Evolutionary conservation across 2,797 vertebrate species (phyloP), one percentile per base, ranked within the genome.

Genomic region (Acanthiza pusilla): DNA sequence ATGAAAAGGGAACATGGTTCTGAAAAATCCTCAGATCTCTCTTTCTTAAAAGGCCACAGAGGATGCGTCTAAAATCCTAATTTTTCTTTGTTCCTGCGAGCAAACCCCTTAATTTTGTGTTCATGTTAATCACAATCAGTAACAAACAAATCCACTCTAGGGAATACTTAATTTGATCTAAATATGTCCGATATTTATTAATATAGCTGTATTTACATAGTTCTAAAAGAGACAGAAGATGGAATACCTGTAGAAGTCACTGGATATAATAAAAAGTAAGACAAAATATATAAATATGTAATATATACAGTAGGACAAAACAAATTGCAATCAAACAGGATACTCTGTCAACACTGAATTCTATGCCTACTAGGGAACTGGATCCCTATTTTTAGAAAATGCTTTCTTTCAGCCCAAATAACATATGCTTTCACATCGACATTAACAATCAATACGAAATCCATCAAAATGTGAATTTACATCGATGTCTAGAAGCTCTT

Each of bases 401-500:
- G 13, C 60, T 79, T 74, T 96, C 30, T 71, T 89, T 25, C 55
- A 80, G 40, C 54, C 22, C 11, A 96, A 73, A 74, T 43, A 96
- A 73, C 16, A 13, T 10, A 53, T 5, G 7, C 36, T 84, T 90
- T 88, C 48, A 61, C 55, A 55, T 47, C 91, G 72, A 61, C 29
- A 38, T 50, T 93, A 61, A 20, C 53, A 85, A 93, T 97, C 89
- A 84, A 91, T 96, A 73, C n/a, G 68, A 70, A 93, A 72, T 84
- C 83, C 61, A 81, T 94, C 51, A 89, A 91, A 81, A 55, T 53
- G 45, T 79, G 83, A 71, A n/a, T 87, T 75, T 91, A 34, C 29
- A 60, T 65, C 40, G 81, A 51, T 63, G 76, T 53, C 60, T 62
- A 26, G 36, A 73, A 58, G 13, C n/a, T 84, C n/a, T 27, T 50